Evolutionary conservation across 2,797 vertebrate genomes (phyloP), one percentile per base, ranked within the genome.

Genomic region (Lithobates pipiens): DNA sequence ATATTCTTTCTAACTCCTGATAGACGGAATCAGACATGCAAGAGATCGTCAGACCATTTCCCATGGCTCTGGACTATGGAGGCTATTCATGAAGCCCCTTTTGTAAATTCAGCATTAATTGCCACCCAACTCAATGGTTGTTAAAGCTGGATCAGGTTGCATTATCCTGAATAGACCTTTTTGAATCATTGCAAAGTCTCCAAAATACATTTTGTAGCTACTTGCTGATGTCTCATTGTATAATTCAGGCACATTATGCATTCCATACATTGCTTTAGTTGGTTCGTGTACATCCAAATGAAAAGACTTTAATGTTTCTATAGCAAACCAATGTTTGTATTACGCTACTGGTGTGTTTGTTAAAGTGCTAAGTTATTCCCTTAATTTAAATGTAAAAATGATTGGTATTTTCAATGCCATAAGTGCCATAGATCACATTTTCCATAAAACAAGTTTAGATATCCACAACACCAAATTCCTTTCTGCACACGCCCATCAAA

Each of bases 31-130:
- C 36, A 84, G 83, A 67, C 46, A 23, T 23, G 71, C 25, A 29
- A 25, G 10, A 80, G 42, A 70, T 44, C 18, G 18, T 57, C 67
- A 34, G 50, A 42, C 21, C 10, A 77, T 50, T 85, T 85, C 84
- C 77, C 77, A 85, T 85, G 84, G 77, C 36, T 32, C 32, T 46
- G 25, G 54, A 80, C 77, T 67, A 32, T 79, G 42, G 39, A 69
- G 61, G 10, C 84, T 75, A 75, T 80, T 85, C 84, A 85, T 68
- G 25, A 76, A 68, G 61, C 21, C 44, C 71, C 61, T 80, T 77
- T 72, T 80, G 77, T 57, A 80, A 73, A 79, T 74, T 68, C 83
- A 67, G 70, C 57, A 85, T 75, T 57, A 80, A 85, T 85, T 75
- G 70, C 77, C 29, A 29, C 54, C 72, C 29, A 80, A 25, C 70